phyloP scores from a whole-genome alignment of 1,140 invertebrate species.

The Mya arenaria region DNA sequence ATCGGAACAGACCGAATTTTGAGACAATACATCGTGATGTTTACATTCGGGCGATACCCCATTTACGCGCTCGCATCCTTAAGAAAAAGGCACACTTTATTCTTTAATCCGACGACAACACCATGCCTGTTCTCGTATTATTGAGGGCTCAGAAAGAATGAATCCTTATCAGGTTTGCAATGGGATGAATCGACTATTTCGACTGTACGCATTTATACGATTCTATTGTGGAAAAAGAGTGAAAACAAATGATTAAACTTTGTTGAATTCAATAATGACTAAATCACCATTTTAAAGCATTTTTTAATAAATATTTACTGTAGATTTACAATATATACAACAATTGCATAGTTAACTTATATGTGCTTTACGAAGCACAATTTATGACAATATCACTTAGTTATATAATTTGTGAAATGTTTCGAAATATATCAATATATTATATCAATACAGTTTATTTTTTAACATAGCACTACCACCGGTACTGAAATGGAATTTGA shows the following conservation, averaged over 20 bases:
- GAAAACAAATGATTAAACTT: not conserved
- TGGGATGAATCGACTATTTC: slow-evolving; percentile 37
- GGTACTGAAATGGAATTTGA: not conserved
- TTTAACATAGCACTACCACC: not conserved
- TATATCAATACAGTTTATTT: too few relatives aligned
- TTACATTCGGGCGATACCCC: slow-evolving; percentile 33
- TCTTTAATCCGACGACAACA: slow-evolving; percentile 4
- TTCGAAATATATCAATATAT: too few relatives aligned
- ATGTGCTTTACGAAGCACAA: not conserved
- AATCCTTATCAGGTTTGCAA: too few relatives aligned
- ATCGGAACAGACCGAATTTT: slow-evolving; percentile 25
- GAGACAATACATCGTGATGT: slow-evolving; percentile 34
- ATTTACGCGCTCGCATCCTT: slow-evolving; percentile 17
- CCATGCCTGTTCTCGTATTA: slow-evolving; percentile 50
- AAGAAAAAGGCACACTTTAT: not conserved
- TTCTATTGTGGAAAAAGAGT: not conserved
- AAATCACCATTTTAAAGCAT: not conserved
- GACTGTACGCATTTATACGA: slow-evolving; percentile 44
- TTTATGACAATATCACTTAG: not conserved
- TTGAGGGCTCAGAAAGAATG: not conserved
- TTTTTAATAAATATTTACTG: not conserved
- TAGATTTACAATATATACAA: not conserved
- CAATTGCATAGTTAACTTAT: not conserved
- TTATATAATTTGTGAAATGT: not conserved
- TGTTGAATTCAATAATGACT: not conserved